Base-by-base conservation (phyloP, 1,140 invertebrate species). In the Homarus americanus region DNA sequence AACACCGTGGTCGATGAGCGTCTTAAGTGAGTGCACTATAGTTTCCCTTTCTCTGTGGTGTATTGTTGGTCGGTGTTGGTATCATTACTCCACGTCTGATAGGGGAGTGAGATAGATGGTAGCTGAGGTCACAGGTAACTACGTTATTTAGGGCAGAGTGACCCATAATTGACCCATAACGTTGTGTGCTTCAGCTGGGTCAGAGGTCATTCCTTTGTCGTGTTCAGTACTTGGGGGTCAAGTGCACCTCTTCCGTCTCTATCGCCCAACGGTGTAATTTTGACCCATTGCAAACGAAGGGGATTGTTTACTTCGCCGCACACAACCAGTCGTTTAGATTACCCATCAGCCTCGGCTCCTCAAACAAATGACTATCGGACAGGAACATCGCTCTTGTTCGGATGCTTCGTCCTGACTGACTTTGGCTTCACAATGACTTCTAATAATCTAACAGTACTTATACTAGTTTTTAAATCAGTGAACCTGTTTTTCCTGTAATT, bases 301-400 rank as follows among this genome's bases (percentile, higher is more conserved):
- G 76, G 40, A 79, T 44, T 79, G 76, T 79, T 79, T 79, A 79
- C 76, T 44, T 79, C 76, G 28, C 76, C 28, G 44, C 44, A 36
- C 40, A 2, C n/a, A 79, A 32, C 76, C 76, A 44, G 40, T 79
- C 76, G 40, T 79, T 79, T 44, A 44, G 76, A 79, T 44, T 44
- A 44, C 38, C 40, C 76, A 79, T 79, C 76, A 79, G 76, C 20
- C 40, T 41, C 76, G 40, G 40, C 49, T 79, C 40, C 76, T 44
- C 76, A 44, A 79, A 79, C 76, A 79, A 44, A 44, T 79, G 40
- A 79, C 40, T 79, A 79, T 44, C 40, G 20, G 24, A 41, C 0
- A 1, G 17, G 7, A 40, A 0, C 76, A 79, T 79, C 76, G 20
- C 28, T 49, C n/a, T 79, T 79, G 76, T 58, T 58, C 53, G 53